A percentile compares a stretch with the other conserved stretches of the same genome.
Conservation (phyloP, 2,797 vertebrate species). For the Octomys mimax region DNA sequence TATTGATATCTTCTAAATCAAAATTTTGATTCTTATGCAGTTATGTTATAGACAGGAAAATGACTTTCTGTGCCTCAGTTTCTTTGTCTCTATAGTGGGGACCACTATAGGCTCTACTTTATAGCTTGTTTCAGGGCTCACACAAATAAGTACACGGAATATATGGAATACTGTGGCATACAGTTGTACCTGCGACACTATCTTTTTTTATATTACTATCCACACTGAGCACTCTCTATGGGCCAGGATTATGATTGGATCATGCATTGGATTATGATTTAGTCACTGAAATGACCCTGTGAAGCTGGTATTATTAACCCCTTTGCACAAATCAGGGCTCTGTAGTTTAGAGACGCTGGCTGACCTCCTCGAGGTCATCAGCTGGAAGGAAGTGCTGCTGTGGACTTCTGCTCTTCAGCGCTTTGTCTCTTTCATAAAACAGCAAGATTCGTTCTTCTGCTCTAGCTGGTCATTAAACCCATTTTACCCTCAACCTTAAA, state of each 20-base stretch:
- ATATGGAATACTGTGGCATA: background rate
- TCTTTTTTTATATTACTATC: slow-evolving; percentile 24
- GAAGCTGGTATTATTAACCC: slow-evolving; percentile 2
- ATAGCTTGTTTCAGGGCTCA: background rate
- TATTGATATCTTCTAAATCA: background rate
- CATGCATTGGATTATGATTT: background rate
- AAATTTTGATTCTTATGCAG: background rate
- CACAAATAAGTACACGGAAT: background rate
- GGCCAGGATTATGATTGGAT: background rate
- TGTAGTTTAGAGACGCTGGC: background rate
- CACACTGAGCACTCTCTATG: background rate
- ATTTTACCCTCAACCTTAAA: background rate
- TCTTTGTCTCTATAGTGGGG: slow-evolving; percentile 11
- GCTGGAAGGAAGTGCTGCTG: background rate
- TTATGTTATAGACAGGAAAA: slow-evolving; percentile 41
- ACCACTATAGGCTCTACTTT: background rate
- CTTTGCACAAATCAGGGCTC: slow-evolving; percentile 25
- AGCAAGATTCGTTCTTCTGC: slow-evolving; percentile 8
- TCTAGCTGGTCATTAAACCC: background rate
- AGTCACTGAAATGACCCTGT: slow-evolving; percentile 14
- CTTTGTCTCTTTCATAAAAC: background rate
- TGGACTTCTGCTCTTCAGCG: background rate
- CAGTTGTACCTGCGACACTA: background rate
- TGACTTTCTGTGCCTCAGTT: slow-evolving; percentile 5
- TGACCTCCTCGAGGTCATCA: background rate